Evolutionary conservation across 2,888 invertebrate genomes (phyloP), one percentile per base, ranked within the genome.

Genomic region (Aphidoletes aphidimyza): DNA sequence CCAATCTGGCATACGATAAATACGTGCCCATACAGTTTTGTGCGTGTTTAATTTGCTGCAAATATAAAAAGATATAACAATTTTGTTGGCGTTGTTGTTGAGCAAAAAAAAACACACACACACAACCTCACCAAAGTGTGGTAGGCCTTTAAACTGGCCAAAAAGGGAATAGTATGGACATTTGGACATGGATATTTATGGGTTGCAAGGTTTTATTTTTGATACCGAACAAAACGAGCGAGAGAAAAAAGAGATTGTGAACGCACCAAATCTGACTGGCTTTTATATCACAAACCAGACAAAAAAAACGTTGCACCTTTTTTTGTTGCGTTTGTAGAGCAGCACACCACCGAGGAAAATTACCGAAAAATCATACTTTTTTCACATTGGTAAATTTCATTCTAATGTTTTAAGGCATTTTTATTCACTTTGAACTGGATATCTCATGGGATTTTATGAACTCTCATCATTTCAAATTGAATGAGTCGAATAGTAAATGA

Each of bases 51-150:
- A 69, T 69, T 69, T 34, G 30, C 17, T 69, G 30, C 69, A 69
- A 69, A 69, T 69, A 69, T 69, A 69, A 69, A 69, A 69, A 69
- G 17, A 69, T 69, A n/a, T n/a, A n/a, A n/a, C n/a, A 54, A 54
- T 69, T 69, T 34, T 69, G 26, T 47, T 17, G 30, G 34, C 26
- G 34, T 69, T 30, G n/a, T 69, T 26, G 47, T 19, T 2, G 69
- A 69, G 34, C 34, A 69, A 30, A 14, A 69, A 69, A 47, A 11
- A 47, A 19, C n/a, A n/a, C n/a, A n/a, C n/a, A n/a, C n/a, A n/a
- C n/a, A n/a, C n/a, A n/a, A n/a, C n/a, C n/a, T n/a, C n/a, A n/a
- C n/a, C n/a, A n/a, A n/a, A n/a, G n/a, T n/a, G n/a, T n/a, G n/a
- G n/a, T n/a, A n/a, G n/a, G n/a, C n/a, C n/a, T n/a, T n/a, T n/a